Conservation (phyloP, 2,888 invertebrate genomes). For the Spilosoma lubricipeda region DNA sequence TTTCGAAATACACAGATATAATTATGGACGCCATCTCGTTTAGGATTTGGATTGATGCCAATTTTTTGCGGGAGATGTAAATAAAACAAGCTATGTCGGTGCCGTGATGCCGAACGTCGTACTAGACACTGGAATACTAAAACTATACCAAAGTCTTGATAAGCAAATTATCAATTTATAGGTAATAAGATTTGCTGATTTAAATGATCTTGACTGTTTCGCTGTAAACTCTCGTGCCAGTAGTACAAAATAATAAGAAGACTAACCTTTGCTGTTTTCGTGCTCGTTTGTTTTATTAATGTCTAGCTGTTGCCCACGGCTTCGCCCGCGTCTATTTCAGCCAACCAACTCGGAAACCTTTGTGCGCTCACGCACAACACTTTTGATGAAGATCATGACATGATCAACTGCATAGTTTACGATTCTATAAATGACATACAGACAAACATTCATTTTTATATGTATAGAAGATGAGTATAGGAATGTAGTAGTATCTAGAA, state of each 20-base stretch:
- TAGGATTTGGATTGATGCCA: constrained; percentile 74
- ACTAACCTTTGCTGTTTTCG: not conserved
- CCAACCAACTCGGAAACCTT: too few relatives aligned
- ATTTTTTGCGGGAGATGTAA: constrained; percentile 76
- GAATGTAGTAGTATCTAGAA: too few relatives aligned
- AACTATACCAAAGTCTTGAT: constrained; percentile 20
- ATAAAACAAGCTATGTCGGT: constrained; percentile 75
- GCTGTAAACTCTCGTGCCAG: not conserved
- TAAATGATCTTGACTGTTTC: not conserved
- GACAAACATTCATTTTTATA: too few relatives aligned
- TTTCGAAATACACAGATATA: constrained; percentile 64
- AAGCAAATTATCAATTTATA: constrained; percentile 12
- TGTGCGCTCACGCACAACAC: too few relatives aligned
- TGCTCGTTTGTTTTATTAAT: too few relatives aligned
- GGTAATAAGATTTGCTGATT: not conserved
- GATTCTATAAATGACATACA: too few relatives aligned
- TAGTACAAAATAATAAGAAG: not conserved
- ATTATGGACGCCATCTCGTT: constrained; percentile 59
- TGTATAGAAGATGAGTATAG: too few relatives aligned
- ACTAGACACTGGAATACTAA: constrained; percentile 21
- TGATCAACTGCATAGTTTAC: too few relatives aligned
- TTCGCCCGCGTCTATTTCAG: too few relatives aligned
- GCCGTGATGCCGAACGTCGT: constrained; percentile 55
- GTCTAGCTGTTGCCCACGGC: too few relatives aligned
- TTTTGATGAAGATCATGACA: too few relatives aligned